Evolutionary conservation across 1,140 invertebrate species (phyloP).

Genomic region (Micrasema minimum): DNA sequence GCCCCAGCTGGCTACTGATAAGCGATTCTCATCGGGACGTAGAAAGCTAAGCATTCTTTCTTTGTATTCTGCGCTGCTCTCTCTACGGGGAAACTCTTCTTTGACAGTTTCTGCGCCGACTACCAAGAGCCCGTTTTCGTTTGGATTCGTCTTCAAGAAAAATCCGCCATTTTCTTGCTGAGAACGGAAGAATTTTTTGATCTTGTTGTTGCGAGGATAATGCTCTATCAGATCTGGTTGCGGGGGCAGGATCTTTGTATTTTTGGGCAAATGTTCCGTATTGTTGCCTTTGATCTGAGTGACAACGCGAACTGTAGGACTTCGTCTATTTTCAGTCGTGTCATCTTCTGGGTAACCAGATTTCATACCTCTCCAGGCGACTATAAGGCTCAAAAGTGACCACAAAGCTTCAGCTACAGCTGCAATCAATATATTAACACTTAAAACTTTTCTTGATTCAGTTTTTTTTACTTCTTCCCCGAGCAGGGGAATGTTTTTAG

Average conservation of each 20-base stretch:
- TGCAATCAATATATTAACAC: constrained; percentile 70
- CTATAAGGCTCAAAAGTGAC: constrained; percentile 69
- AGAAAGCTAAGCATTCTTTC: constrained; percentile 66
- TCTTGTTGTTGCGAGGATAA: constrained; percentile 64
- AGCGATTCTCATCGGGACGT: constrained; percentile 39
- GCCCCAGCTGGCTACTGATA: constrained; percentile 62
- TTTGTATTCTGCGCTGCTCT: constrained; percentile 65
- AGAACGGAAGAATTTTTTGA: constrained; percentile 64
- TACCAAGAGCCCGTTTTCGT: constrained; percentile 49
- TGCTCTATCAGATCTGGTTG: constrained; percentile 67
- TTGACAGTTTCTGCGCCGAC: constrained; percentile 19
- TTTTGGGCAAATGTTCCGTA: constrained; percentile 60
- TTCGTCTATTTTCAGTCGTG: constrained; percentile 58
- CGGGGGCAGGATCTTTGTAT: constrained; percentile 61
- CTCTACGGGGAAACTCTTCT: constrained; percentile 57
- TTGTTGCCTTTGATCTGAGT: constrained; percentile 67
- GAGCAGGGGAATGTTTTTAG: constrained; percentile 41
- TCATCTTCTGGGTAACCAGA: constrained; percentile 70
- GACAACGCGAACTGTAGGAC: constrained; percentile 64
- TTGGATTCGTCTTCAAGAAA: constrained; percentile 63
- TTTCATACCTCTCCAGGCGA: constrained; percentile 67
- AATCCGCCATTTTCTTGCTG: constrained; percentile 64
- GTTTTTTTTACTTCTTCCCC: constrained; percentile 55
- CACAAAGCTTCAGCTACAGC: constrained; percentile 70
- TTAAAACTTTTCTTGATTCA: constrained; percentile 60